phyloP scores from a whole-genome alignment of 1,140 invertebrate genomes.

The Fopius arisanus region DNA sequence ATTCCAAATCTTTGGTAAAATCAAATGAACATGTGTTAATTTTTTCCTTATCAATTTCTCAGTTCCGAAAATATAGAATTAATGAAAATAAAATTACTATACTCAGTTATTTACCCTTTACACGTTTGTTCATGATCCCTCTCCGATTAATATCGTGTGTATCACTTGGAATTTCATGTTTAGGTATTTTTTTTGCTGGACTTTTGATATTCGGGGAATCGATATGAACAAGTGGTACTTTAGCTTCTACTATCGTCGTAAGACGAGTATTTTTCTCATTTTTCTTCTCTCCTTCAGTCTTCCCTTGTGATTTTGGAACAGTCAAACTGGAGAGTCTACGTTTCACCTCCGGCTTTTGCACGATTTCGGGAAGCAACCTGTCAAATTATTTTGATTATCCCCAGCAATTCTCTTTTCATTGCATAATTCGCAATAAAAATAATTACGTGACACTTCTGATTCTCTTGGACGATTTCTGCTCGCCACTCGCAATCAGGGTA shows the following conservation, averaged over 20 bases:
- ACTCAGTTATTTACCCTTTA: not conserved
- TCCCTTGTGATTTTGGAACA: slow-evolving; percentile 18
- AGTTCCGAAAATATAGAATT: not conserved
- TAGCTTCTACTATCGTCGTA: slow-evolving; percentile 30
- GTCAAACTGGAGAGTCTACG: not conserved
- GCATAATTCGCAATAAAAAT: not conserved
- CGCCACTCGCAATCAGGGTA: not conserved
- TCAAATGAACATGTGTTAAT: not conserved
- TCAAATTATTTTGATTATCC: not conserved
- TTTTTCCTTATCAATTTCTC: not conserved
- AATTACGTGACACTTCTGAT: not conserved
- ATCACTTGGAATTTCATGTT: slow-evolving; percentile 30
- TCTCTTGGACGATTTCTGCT: not conserved
- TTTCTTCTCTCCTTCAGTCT: slow-evolving; percentile 3
- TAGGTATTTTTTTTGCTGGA: slow-evolving; percentile 41
- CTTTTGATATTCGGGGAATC: slow-evolving; percentile 37
- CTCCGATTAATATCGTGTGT: not conserved
- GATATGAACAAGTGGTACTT: slow-evolving; percentile 5
- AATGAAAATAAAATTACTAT: not conserved
- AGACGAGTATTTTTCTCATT: slow-evolving; percentile 33
- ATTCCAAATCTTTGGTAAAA: not conserved
- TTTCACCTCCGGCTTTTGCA: slow-evolving; percentile 3
- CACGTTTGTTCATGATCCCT: not conserved
- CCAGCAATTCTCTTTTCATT: no score
- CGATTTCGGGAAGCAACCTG: slow-evolving; percentile 16